Conservation (phyloP, 1,140 invertebrate species). For the Drosophila trapezifrons region DNA sequence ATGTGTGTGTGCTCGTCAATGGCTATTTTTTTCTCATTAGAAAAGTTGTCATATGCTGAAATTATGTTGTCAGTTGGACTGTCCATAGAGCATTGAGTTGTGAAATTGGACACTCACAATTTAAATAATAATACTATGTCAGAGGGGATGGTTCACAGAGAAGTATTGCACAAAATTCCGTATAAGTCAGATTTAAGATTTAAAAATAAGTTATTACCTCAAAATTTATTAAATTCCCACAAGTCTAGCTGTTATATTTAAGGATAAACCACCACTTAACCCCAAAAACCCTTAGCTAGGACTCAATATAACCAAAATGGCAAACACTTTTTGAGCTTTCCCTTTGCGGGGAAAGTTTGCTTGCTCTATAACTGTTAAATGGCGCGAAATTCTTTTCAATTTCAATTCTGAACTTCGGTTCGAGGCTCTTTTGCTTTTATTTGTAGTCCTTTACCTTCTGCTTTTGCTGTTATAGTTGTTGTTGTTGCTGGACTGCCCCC, state of each 20-base stretch:
- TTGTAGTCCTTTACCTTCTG: background rate
- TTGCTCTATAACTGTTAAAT: slow-evolving; percentile 63
- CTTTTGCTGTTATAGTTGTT: slow-evolving; percentile 22
- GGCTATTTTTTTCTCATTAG: slow-evolving; percentile 66
- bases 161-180: no score
- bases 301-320: background rate
- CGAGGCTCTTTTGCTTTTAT: slow-evolving; percentile 23
- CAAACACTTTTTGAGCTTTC: background rate
- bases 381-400: slow-evolving; percentile 79
- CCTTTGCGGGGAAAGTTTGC: background rate
- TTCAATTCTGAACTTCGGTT: slow-evolving; percentile 52
- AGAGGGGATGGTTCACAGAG: background rate
- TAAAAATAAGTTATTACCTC: no score
- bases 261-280: no score
- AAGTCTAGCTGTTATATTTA: no score
- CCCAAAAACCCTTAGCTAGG: no score
- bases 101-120: slow-evolving; percentile 57
- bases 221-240: no score
- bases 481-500: slow-evolving; percentile 26
- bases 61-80: slow-evolving; percentile 74
- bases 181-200: background rate
- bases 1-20: slow-evolving; percentile 9
- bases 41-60: slow-evolving; percentile 73
- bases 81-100: slow-evolving; percentile 55
- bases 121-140: slow-evolving; percentile 50